Percentiles rank a stretch among this genome's conserved stretches.
Evolutionary conservation across 2,113 vertebrate genomes (phyloP).

Genomic region (Aspiorhynchus laticeps): DNA sequence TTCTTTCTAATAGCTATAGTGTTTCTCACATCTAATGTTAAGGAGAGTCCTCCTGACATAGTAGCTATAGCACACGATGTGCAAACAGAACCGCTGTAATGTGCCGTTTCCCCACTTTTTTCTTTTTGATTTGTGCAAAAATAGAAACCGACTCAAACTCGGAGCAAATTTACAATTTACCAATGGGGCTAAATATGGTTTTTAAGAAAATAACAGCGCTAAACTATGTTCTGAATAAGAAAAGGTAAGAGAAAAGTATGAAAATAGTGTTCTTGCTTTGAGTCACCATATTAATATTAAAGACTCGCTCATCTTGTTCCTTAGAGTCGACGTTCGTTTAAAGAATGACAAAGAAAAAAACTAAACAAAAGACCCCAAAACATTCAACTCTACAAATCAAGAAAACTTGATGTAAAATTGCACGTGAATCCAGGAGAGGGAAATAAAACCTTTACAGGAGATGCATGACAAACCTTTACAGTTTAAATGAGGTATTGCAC

Average conservation of each 20-base stretch:
- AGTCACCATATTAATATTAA: slow-evolving; percentile 80
- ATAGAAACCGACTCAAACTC: slow-evolving; percentile 82
- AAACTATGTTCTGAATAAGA: slow-evolving; percentile 90
- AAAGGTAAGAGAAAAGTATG: slow-evolving; percentile 94
- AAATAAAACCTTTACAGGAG: slow-evolving; percentile 62
- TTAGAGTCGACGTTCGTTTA: slow-evolving; percentile 68
- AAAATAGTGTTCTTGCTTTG: slow-evolving; percentile 93
- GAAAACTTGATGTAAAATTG: slow-evolving; percentile 82
- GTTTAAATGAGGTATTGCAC: slow-evolving; percentile 99
- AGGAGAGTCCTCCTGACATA: slow-evolving; percentile 68
- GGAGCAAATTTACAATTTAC: slow-evolving; percentile 79
- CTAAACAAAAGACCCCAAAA: slow-evolving; percentile 10
- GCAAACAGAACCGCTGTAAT: slow-evolving; percentile 69
- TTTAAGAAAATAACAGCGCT: slow-evolving; percentile 88
- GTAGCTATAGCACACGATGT: slow-evolving; percentile 50
- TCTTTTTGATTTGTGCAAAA: slow-evolving; percentile 79
- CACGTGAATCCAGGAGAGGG: slow-evolving; percentile 76
- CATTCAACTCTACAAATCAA: slow-evolving; percentile 78
- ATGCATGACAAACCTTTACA: slow-evolving; percentile 88
- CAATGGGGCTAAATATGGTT: slow-evolving; percentile 80
- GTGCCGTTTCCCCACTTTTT: slow-evolving; percentile 67
- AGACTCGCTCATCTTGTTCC: slow-evolving; percentile 72
- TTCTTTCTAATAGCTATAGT: slow-evolving; percentile 11
- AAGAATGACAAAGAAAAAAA: slow-evolving; percentile 61
- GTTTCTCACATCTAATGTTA: slow-evolving; percentile 58